Base-by-base conservation (phyloP, 2,113 vertebrate genomes). In the Phalacrocorax brasilianus region DNA sequence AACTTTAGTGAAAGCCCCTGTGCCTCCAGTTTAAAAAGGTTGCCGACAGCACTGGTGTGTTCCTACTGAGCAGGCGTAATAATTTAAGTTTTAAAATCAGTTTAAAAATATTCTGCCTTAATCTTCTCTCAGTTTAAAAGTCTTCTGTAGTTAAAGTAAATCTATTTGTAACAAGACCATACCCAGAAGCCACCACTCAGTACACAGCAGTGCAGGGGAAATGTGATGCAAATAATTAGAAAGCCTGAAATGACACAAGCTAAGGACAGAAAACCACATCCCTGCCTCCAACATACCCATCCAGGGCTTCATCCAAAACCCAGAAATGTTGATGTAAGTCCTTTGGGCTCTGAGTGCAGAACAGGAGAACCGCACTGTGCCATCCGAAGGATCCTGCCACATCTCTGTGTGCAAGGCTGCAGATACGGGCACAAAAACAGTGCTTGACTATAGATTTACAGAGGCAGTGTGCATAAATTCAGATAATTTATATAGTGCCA, bases 401-500 rank as follows among this genome's bases (percentile, higher is more conserved):
- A 70, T 9, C 49, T 91, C 53, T 33, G 55, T 45, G 21, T 68
- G 26, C 20, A 44, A 65, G 30, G 21, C 73, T 89, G 66, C 58
- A 93, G 62, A 79, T 5, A 72, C 14, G 61, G 77, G 53, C 44
- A 90, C 58, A 47, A 35, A 61, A 93, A 27, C 0, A 4, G n/a
- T 20, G 65, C 28, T 86, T 42, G 26, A 56, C 56, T 87, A 87
- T 45, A 85, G 66, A 93, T 93, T 89, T 87, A 78, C 38, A 76
- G 66, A 91, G 81, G 26, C 66, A 72, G 30, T 24, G 35, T 53
- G 73, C 86, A 87, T 91, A 93, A 87, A 91, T 85, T 77, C 53
- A 15, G 70, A 35, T 91, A 91, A 95, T 92, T 95, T 93, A 89
- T 82, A 93, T 80, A 55, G 45, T 87, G 70, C 35, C 75, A 91